Base-by-base conservation (phyloP, 2,113 vertebrate genomes). In the Varanus salvator region DNA sequence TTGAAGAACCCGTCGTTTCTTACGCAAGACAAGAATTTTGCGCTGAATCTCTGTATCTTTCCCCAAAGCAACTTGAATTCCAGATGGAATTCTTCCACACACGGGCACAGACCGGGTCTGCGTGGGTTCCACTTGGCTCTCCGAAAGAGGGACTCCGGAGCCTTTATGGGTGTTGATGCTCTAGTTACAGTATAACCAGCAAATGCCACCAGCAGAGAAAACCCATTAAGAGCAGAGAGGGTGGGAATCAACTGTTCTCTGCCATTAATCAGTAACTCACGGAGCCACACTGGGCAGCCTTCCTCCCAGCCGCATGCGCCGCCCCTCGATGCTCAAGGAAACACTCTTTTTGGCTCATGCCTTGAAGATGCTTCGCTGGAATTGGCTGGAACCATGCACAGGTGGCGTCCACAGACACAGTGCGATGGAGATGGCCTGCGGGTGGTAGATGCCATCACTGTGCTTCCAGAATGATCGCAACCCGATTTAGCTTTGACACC, bases 191-290 rank as follows among this genome's bases (percentile, higher is more conserved):
- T 69, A 19, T 87, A 87, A 87, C 76, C 19, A 69, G 86, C 44
- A n/a, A 9, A 54, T 69, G 21, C 75, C 76, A 19, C 44, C 60
- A 80, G 86, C 60, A 8, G 38, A 69, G 86, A 87, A 87, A 87
- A 54, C 4, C 29, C 86, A 68, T 52, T 23, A 80, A 78, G 69
- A 52, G 27, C 38, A 85, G 84, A n/a, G 44, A 44, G 23, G 66
- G 1, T 25, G 75, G 38, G 60, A 48, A 83, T 12, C n/a, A 25
- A 48, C 38, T 3, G 48, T 27, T 23, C 75, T 23, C 0, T 25
- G 86, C 76, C 21, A 64, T 80, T 69, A 80, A 80, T 80, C 44
- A 8, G 60, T 87, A n/a, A 87, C 86, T 87, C n/a, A 87, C 64
- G 48, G 75, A 29, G n/a, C n/a, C 74, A 31, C 34, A 25, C 19